Base-by-base conservation (phyloP, 2,113 vertebrate genomes). In the Myotis brandtii region DNA sequence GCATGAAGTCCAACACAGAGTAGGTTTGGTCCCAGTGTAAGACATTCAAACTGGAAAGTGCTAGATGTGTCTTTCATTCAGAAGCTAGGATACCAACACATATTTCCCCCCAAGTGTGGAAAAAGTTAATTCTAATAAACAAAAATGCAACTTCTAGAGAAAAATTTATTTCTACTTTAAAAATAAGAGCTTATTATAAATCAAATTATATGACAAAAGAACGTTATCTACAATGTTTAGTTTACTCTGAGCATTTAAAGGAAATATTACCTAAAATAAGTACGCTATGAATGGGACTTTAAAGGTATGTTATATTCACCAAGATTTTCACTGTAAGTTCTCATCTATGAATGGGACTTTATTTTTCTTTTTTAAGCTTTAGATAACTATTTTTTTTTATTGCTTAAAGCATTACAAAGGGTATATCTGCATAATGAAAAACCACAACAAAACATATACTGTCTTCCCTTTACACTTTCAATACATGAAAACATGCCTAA, bases 401-500 rank as follows among this genome's bases (percentile, higher is more conserved):
- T n/a, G n/a, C n/a, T n/a, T n/a, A n/a, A n/a, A n/a, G n/a, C n/a
- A n/a, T n/a, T n/a, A n/a, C n/a, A n/a, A n/a, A n/a, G n/a, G n/a
- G n/a, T n/a, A n/a, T n/a, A n/a, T n/a, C 16, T 91, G 23, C 69
- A 72, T 86, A 40, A 85, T 54, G n/a, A 84, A 90, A 96, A 96
- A 46, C 43, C 10, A 77, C 21, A 84, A 86, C 34, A 90, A 84
- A 79, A 94, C 23, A 54, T 40, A 80, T 2, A 32, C 20, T 72
- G 79, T 48, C 37, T 76, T 82, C n/a, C 8, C 52, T 93, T 90
- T 77, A 73, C 32, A 82, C 18, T 82, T 88, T 82, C 72, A 75
- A 90, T 86, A 87, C 59, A 88, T 54, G 59, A 92, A 97, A 94
- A 77, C 50, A 94, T 40, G 62, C 20, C 66, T 91, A 90, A 94